phyloP scores from a whole-genome alignment of 2,888 invertebrate species.

The Melanargia galathea region DNA sequence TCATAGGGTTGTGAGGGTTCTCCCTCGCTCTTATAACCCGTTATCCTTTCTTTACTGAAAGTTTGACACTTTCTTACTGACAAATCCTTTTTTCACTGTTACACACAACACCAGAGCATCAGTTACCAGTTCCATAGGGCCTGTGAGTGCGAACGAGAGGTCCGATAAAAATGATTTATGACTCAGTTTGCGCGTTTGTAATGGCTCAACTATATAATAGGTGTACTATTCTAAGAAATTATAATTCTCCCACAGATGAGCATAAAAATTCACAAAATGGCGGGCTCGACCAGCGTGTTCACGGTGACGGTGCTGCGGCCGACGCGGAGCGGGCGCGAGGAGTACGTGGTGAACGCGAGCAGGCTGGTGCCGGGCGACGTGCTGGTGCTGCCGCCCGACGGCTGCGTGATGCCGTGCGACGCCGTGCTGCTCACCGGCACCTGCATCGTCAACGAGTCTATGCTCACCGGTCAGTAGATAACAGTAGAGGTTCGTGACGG shows the following conservation, averaged over 20 bases:
- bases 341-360: slow-evolving; percentile 76
- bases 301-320: slow-evolving; percentile 84
- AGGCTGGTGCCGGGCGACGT: slow-evolving; percentile 94
- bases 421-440: slow-evolving; percentile 92
- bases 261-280: slow-evolving; percentile 85
- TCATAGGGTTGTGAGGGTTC: no score
- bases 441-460: slow-evolving; percentile 96
- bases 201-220: no score
- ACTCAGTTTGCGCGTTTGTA: no score
- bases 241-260: slow-evolving; percentile 81
- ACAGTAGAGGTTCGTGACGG: slow-evolving; percentile 75
- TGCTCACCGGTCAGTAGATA: slow-evolving; percentile 89
- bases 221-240: no score
- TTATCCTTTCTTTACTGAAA: no score
- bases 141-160: no score
- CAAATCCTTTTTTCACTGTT: no score
- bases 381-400: slow-evolving; percentile 89
- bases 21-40: no score
- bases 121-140: no score
- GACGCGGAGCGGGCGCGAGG: slow-evolving; percentile 65
- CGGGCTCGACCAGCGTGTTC: slow-evolving; percentile 81
- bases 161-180: no score
- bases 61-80: no score
- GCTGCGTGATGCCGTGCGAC: slow-evolving; percentile 91
- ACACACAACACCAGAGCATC: no score